phyloP scores from a whole-genome alignment of 2,113 vertebrate genomes.

The Sinocyclocheilus rhinocerous region DNA sequence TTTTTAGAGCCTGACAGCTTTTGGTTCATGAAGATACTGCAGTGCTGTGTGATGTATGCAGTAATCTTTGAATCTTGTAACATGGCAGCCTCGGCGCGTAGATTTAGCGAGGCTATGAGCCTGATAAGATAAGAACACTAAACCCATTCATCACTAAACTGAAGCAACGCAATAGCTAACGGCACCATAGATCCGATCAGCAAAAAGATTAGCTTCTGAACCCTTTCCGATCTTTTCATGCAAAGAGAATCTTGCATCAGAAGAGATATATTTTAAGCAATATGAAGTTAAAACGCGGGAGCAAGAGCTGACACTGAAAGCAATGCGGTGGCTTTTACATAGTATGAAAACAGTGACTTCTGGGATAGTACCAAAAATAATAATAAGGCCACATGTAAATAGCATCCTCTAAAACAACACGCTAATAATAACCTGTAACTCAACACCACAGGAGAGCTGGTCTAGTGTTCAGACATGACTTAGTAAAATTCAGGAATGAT shows the following conservation, averaged over 20 bases:
- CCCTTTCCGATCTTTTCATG: neutral
- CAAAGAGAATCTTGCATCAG: neutral
- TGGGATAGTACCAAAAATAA: neutral
- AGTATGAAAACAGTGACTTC: neutral
- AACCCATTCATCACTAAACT: neutral
- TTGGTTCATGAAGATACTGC: no score
- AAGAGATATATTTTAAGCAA: neutral
- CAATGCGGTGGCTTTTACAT: neutral
- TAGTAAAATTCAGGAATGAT: neutral
- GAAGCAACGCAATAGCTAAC: neutral
- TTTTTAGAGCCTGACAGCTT: neutral
- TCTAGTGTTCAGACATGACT: neutral
- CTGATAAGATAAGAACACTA: no score
- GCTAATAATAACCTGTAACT: constrained; percentile 11
- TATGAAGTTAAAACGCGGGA: neutral
- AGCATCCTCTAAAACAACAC: neutral
- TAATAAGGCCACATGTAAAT: constrained; percentile 7
- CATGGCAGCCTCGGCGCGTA: no score
- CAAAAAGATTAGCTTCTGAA: neutral
- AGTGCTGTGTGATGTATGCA: neutral
- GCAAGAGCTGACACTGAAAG: neutral
- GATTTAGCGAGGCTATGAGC: no score
- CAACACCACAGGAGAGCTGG: constrained; percentile 1
- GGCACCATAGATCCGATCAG: neutral
- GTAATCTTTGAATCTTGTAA: no score